phyloP scores from a whole-genome alignment of 2,888 invertebrate genomes.

The Phoenoteleia sp. region DNA sequence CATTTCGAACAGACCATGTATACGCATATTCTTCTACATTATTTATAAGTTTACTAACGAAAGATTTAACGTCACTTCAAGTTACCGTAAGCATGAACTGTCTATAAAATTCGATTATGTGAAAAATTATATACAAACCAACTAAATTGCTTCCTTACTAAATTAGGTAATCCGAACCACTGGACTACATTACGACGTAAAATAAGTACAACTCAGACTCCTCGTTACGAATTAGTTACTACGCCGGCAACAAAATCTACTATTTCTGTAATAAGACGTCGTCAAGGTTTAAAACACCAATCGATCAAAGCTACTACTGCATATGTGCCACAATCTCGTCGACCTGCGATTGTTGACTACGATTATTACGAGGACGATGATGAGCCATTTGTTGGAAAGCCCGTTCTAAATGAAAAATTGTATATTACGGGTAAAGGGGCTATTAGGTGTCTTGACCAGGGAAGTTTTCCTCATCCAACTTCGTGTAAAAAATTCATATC shows the following conservation, averaged over 20 bases:
- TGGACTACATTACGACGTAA: slow-evolving; percentile 83
- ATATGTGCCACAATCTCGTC: slow-evolving; percentile 74
- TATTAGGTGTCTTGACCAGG: slow-evolving; percentile 95
- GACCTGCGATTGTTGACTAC: slow-evolving; percentile 88
- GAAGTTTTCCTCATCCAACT: slow-evolving; percentile 96
- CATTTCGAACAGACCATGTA: background rate
- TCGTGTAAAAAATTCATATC: slow-evolving; percentile 97
- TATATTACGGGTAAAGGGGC: slow-evolving; percentile 88
- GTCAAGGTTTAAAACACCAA: slow-evolving; percentile 74
- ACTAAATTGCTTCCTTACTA: slow-evolving; percentile 49
- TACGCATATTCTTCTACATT: slow-evolving; percentile 8
- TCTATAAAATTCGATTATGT: background rate
- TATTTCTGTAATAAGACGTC: slow-evolving; percentile 73
- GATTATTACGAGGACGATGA: slow-evolving; percentile 91
- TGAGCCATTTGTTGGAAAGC: slow-evolving; percentile 87
- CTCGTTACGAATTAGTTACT: slow-evolving; percentile 76
- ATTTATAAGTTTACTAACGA: slow-evolving; percentile 37
- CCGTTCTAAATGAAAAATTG: slow-evolving; percentile 88
- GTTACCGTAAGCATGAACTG: slow-evolving; percentile 26
- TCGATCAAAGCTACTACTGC: slow-evolving; percentile 61
- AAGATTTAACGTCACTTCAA: background rate
- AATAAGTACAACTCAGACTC: slow-evolving; percentile 84
- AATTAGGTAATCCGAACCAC: slow-evolving; percentile 81
- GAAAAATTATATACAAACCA: background rate
- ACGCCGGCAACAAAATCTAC: slow-evolving; percentile 76